Conservation (phyloP, 2,888 invertebrate species). For the Silvanus unidentatus region DNA sequence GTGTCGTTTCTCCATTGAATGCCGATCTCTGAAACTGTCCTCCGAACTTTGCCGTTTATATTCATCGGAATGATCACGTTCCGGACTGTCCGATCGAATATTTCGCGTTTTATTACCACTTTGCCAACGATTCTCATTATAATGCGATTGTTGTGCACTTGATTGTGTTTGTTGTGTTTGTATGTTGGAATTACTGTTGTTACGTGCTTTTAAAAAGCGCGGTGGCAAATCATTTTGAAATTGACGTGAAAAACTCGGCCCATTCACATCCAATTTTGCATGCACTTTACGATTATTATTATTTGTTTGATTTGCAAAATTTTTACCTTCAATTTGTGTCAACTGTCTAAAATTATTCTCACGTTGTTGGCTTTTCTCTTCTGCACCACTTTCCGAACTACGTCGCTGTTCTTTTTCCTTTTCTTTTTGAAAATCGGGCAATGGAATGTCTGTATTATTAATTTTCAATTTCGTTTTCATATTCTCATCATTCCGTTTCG, state of each 20-base stretch:
- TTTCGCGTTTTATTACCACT: slow-evolving; percentile 17
- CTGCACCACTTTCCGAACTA: slow-evolving; percentile 26
- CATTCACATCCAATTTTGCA: no score
- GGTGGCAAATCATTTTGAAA: slow-evolving; percentile 83
- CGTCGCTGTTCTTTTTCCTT: slow-evolving; percentile 35
- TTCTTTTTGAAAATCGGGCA: slow-evolving; percentile 52
- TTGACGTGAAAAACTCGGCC: slow-evolving; percentile 61
- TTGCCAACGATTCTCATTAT: slow-evolving; percentile 22
- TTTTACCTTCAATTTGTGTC: slow-evolving; percentile 44
- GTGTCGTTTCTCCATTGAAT: slow-evolving; percentile 20
- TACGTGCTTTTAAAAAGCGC: slow-evolving; percentile 71
- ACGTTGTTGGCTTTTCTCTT: slow-evolving; percentile 31
- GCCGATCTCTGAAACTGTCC: slow-evolving; percentile 35
- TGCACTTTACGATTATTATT: slow-evolving; percentile 28
- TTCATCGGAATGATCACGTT: slow-evolving; percentile 31
- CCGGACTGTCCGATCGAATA: slow-evolving; percentile 26
- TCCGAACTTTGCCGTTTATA: slow-evolving; percentile 38
- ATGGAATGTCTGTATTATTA: slow-evolving; percentile 46
- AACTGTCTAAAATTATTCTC: slow-evolving; percentile 37
- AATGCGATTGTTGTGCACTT: slow-evolving; percentile 20
- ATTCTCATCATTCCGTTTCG: slow-evolving; percentile 50
- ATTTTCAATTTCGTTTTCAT: slow-evolving; percentile 45
- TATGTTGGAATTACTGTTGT: slow-evolving; percentile 38
- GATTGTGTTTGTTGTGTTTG: slow-evolving; percentile 18
- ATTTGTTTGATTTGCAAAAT: slow-evolving; percentile 19